Base-by-base conservation (phyloP, 2,113 vertebrate species). In the Hemichromis elongatus region DNA sequence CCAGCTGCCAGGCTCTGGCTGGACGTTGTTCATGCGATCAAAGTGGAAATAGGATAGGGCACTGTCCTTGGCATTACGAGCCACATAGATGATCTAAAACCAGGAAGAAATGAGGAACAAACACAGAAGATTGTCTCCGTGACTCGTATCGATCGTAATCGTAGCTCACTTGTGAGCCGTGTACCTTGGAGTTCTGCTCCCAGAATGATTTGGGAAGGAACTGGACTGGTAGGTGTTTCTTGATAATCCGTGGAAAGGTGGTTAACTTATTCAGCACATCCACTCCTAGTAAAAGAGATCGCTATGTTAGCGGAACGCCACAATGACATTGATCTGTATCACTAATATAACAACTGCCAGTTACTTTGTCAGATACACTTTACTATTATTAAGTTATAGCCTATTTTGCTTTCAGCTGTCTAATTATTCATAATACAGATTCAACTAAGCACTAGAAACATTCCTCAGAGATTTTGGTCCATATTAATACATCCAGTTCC, bases 41-140 rank as follows among this genome's bases (percentile, higher is more conserved):
- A 97, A 98, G 87, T 98, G 96, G 84, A 96, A 98, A 91, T 95
- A 97, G 21, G 97, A 98, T 5, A 98, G 96, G n/a, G 92, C 55
- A 13, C 84, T 96, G 95, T 98, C 97, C 87, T 98, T 98, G 19
- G 97, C 95, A 79, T 98, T 98, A 89, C 97, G 97, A 2, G 96
- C 97, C 83, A 97, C 92, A 0, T 97, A 98, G 80, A 98, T 94
- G 2, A 98, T 90, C 97, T 98, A 12, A 3, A 89, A 2, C 21
- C 24, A 16, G 24, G 66, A 11, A 40, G 61, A 24, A 68, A 55
- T 26, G 6, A 16, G 9, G 0, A 77, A 7, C 7, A 4, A 59
- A 35, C 24, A 26, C 40, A 73, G 24, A 73, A 73, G 66, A 26
- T 18, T 73, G 68, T 47, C 42, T 73, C 42, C 0, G 9, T 73